phyloP scores from a whole-genome alignment of 2,113 vertebrate species.

The Aegotheles bennettii region DNA sequence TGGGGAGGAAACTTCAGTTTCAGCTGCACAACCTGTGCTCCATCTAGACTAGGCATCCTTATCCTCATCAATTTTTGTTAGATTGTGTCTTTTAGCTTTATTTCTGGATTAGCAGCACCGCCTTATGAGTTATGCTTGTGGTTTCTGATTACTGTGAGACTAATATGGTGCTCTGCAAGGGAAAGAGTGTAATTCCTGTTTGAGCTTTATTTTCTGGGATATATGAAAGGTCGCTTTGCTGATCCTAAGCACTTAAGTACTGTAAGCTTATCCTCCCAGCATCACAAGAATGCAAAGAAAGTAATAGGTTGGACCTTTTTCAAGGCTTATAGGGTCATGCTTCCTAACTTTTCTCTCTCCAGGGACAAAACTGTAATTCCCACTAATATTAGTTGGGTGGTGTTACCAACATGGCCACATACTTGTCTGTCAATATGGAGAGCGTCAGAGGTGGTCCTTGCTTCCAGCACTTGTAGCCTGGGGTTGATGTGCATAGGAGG shows the following conservation, averaged over 20 bases:
- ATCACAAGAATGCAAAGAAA: not conserved
- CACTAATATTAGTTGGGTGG: not conserved
- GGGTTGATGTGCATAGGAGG: rapidly evolving
- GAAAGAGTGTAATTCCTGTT: not conserved
- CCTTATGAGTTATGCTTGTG: not conserved
- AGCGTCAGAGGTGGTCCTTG: rapidly evolving
- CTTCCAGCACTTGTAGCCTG: not conserved
- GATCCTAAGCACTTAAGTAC: not conserved
- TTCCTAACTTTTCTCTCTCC: not conserved
- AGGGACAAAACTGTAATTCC: not conserved
- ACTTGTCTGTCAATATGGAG: not conserved
- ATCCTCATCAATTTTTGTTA: not conserved
- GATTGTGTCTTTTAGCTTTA: not conserved
- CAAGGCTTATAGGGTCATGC: not conserved
- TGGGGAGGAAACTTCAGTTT: not conserved
- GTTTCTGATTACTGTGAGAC: not conserved
- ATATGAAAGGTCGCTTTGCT: not conserved
- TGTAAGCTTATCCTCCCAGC: not conserved
- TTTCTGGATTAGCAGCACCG: not conserved
- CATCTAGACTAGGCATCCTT: not conserved
- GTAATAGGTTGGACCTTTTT: not conserved
- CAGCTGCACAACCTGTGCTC: not conserved
- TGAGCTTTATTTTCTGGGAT: not conserved
- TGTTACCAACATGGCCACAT: not conserved
- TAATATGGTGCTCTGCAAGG: slow-evolving; percentile 11